Conservation (phyloP, 2,113 vertebrate genomes). For the Procavia capensis region DNA sequence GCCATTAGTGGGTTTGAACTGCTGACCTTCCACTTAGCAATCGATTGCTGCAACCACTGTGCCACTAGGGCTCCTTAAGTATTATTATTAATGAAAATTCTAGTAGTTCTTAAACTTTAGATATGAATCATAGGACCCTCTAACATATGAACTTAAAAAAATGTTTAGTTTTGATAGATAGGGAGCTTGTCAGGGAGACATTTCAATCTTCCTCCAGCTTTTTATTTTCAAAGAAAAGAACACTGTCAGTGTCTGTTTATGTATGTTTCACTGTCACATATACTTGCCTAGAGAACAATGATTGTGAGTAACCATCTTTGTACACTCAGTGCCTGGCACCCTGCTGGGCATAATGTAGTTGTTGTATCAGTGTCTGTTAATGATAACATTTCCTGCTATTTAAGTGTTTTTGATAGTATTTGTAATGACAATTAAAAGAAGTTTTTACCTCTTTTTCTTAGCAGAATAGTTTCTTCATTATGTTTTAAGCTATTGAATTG, state of each 20-base stretch:
- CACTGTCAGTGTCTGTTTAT: background rate
- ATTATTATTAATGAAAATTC: background rate
- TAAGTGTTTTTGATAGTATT: constrained; percentile 2
- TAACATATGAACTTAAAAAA: constrained; percentile 11
- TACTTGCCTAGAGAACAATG: background rate
- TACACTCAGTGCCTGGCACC: background rate
- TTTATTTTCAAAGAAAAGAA: constrained; percentile 30
- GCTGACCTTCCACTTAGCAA: too few relatives aligned
- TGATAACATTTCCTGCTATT: constrained; percentile 16
- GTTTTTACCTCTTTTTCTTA: background rate
- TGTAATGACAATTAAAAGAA: background rate
- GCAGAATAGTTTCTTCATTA: background rate
- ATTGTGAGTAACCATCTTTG: background rate
- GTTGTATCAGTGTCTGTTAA: background rate
- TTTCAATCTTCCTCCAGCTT: background rate
- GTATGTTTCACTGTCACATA: background rate
- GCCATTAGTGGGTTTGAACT: too few relatives aligned
- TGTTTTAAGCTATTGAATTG: constrained; percentile 11
- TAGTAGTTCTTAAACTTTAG: constrained; percentile 25
- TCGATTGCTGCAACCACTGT: too few relatives aligned
- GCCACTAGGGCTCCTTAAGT: background rate
- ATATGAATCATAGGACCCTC: background rate
- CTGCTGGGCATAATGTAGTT: constrained; percentile 1
- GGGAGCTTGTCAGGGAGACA: background rate
- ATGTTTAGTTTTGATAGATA: background rate